A percentile compares a stretch with the other conserved stretches of the same genome.
Conservation (phyloP, 2,113 vertebrate species). For the Dicaeum eximium region DNA sequence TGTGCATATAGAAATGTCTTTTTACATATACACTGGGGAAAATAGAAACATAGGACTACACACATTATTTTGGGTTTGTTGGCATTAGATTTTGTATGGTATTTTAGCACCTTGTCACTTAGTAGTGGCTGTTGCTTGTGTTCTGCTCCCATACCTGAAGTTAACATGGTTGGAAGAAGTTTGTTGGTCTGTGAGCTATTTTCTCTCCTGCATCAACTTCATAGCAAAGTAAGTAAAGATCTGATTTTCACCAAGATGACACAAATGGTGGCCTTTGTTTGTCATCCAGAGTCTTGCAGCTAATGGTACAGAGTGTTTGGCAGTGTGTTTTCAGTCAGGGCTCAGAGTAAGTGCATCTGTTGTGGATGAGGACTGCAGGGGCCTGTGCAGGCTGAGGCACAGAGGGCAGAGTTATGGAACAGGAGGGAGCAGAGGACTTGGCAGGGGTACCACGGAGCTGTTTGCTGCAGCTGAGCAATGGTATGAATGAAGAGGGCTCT, state of each 20-base stretch:
- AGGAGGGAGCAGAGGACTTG: background rate
- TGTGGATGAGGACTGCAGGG: background rate
- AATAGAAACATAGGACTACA: background rate
- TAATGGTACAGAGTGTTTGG: background rate
- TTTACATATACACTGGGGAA: background rate
- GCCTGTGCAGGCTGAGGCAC: background rate
- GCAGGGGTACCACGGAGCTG: background rate
- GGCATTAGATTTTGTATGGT: background rate
- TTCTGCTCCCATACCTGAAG: background rate
- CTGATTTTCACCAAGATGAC: background rate
- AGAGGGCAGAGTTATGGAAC: background rate
- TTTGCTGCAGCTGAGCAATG: background rate
- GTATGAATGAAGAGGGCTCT: background rate
- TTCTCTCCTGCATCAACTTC: background rate
- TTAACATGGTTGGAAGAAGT: background rate
- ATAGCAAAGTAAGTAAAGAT: background rate
- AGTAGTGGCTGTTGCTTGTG: background rate
- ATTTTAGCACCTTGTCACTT: background rate
- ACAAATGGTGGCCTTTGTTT: background rate
- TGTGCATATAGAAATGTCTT: rapidly evolving
- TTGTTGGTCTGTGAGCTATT: background rate
- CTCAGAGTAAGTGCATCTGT: background rate
- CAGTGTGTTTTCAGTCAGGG: background rate
- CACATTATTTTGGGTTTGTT: background rate
- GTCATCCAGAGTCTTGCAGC: background rate